phyloP scores from a whole-genome alignment of 2,797 vertebrate species.

The Enteromius treurensis region DNA sequence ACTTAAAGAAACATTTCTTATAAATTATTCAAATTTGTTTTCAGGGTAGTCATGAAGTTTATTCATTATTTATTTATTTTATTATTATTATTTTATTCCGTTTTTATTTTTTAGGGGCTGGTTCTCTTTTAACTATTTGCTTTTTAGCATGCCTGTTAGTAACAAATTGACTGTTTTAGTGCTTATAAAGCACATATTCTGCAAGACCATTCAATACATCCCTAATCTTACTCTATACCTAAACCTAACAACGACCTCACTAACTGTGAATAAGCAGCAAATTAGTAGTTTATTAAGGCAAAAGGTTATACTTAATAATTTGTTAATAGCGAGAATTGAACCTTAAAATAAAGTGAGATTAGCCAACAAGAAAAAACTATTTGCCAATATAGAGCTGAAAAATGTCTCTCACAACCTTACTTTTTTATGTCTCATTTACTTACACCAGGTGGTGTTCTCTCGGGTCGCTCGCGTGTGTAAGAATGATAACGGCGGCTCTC shows the following conservation, averaged over 20 bases:
- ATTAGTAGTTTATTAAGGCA: not conserved
- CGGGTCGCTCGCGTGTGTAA: conserved; percentile 92
- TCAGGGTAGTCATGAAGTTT: not conserved
- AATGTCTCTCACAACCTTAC: not conserved
- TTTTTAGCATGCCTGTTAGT: not conserved
- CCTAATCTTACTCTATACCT: not conserved
- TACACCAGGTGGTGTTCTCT: conserved; percentile 87
- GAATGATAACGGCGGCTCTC: conserved; percentile 92
- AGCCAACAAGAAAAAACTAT: not conserved
- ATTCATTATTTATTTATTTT: not conserved
- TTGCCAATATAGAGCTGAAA: not conserved
- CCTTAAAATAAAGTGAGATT: not conserved
- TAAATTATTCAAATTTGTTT: not conserved
- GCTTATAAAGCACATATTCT: not conserved
- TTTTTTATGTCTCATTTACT: not conserved
- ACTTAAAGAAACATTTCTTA: not conserved
- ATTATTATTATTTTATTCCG: not conserved
- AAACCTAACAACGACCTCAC: not conserved
- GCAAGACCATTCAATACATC: not conserved
- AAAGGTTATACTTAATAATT: not conserved
- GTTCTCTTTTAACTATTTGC: not conserved
- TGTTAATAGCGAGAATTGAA: not conserved
- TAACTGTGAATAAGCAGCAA: not conserved
- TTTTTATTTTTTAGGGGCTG: not conserved
- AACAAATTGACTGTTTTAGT: not conserved